Evolutionary conservation across 2,113 vertebrate species (phyloP).

Genomic region (Misgurnus mizolepis): DNA sequence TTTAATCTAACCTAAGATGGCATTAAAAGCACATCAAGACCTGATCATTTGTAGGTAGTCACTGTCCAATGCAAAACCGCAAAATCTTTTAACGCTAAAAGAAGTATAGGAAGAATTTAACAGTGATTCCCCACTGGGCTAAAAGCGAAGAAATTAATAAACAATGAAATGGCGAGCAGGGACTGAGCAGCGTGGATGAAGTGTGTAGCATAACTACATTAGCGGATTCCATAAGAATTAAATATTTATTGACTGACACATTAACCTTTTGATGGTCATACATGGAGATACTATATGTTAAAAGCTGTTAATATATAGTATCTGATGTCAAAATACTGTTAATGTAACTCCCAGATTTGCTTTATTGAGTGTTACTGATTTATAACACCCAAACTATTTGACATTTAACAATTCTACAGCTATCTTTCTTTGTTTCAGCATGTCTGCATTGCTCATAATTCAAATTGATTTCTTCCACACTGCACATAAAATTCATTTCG

Average conservation of each 20-base stretch:
- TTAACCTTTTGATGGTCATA: constrained; percentile 63
- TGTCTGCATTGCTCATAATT: background rate
- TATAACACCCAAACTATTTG: background rate
- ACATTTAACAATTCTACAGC: background rate
- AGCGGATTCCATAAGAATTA: background rate
- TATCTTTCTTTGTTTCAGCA: background rate
- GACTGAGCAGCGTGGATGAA: background rate
- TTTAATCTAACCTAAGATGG: too few species aligned
- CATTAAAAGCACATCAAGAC: too few species aligned
- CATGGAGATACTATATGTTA: background rate
- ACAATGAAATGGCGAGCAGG: constrained; percentile 4
- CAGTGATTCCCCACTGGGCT: background rate
- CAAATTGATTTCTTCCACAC: background rate
- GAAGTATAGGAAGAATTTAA: constrained; percentile 29
- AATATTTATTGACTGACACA: constrained; percentile 64
- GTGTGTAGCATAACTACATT: background rate
- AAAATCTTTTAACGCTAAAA: constrained; percentile 50
- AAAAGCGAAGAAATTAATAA: constrained; percentile 13
- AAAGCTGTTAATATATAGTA: constrained; percentile 2
- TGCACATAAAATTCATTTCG: background rate
- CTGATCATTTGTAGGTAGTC: constrained; percentile 14
- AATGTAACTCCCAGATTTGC: background rate
- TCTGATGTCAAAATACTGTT: background rate
- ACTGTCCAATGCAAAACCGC: constrained; percentile 36
- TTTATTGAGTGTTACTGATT: background rate